Evolutionary conservation across 1,140 invertebrate genomes (phyloP), one percentile per base, ranked within the genome.

Genomic region (Teleogryllus occipitalis): DNA sequence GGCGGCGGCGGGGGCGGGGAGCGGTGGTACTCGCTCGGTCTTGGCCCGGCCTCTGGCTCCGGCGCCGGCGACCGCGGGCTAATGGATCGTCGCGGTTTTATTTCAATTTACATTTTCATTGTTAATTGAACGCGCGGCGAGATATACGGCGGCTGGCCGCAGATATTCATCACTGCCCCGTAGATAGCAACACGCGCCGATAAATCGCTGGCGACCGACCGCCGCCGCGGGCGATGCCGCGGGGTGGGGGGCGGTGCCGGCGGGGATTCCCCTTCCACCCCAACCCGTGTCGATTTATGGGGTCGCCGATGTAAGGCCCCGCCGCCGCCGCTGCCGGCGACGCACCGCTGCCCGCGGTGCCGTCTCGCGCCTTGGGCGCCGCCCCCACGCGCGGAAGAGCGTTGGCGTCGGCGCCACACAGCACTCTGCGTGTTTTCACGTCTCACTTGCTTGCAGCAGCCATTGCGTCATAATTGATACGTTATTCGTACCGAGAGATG

Each of bases 81-180:
- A 65, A 65, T 65, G 54, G 54, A 65, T 65, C 54, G 54, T 65
- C 54, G 54, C 54, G 54, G 54, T 65, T 65, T 65, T 65, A 65
- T 65, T 65, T 65, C 54, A 65, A 65, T 65, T 65, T 65, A 65
- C 54, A 65, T 65, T 65, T 65, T 65, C 54, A 65, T 65, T 65
- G 54, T 65, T 65, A 65, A 65, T 65, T 65, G 54, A 65, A 65
- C 54, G 54, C 54, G 18, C 54, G 10, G 18, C 18, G 54, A 65
- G 54, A 65, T 65, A 65, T 65, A 65, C 54, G 54, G 54, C 18
- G 54, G 54, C 10, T 7, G 18, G 18, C 54, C 54, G 54, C 54
- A 65, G 54, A 65, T 65, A 65, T 65, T 65, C 54, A 65, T 65
- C 54, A 65, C 54, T 65, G 18, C 54, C 54, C 54, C 54, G 54